Evolutionary conservation across 2,113 vertebrate genomes (phyloP).

Genomic region (Strix aluco): DNA sequence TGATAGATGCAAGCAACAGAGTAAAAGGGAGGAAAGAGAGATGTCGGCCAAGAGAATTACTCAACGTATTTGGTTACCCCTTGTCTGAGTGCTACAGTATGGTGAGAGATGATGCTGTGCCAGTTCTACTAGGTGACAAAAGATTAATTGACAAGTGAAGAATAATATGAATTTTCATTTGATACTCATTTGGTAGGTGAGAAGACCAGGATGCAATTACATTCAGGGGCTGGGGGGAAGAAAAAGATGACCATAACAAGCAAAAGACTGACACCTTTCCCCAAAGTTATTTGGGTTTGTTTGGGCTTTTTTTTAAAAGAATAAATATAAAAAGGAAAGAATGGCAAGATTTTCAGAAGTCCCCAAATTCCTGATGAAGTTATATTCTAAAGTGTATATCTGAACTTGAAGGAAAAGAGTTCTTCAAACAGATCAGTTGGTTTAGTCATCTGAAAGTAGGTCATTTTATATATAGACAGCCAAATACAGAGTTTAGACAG

Average conservation of each 20-base stretch:
- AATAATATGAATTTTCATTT: neutral
- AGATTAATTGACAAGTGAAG: neutral
- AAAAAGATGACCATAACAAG: neutral
- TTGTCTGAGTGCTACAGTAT: neutral
- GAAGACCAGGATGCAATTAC: neutral
- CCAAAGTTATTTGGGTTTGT: neutral
- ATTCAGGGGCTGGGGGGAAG: rapidly evolving
- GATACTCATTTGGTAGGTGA: neutral
- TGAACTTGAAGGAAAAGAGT: neutral
- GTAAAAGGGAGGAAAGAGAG: neutral
- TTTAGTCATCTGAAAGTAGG: neutral
- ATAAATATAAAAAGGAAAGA: neutral
- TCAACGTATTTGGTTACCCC: neutral
- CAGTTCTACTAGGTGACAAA: neutral
- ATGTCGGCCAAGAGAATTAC: neutral
- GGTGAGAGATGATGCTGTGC: neutral
- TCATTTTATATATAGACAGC: neutral
- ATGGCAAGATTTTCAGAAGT: neutral
- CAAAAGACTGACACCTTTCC: neutral
- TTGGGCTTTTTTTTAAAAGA: neutral
- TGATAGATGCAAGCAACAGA: neutral
- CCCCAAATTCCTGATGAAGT: neutral
- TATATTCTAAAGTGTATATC: neutral
- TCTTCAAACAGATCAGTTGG: neutral
- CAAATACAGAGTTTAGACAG: neutral